Evolutionary conservation across 2,113 vertebrate species (phyloP), one percentile per base, ranked within the genome.

Genomic region (Scytalopus superciliaris): DNA sequence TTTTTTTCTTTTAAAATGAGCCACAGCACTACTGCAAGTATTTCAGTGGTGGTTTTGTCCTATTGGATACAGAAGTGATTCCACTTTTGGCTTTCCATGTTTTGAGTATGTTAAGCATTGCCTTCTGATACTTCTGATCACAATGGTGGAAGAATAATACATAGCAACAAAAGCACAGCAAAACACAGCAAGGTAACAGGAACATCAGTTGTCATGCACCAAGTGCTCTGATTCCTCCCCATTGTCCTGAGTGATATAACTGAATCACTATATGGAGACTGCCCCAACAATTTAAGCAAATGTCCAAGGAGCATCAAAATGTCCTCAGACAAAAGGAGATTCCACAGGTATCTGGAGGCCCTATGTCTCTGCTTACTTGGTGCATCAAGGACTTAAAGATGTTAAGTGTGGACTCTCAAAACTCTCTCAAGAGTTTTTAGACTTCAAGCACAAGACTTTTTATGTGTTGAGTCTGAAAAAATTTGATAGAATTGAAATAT

Each of bases 351-450:
- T 49, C 44, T 53, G 37, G 19, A 73, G 57, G 4, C 15, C 12
- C 37, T 55, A 19, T 17, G 19, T 69, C 28, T 84, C 30, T 3
- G 1, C 21, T 78, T 0, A 0, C 4, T 4, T n/a, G n/a, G 10
- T 21, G 4, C 6, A 30, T 68, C 35, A 45, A 55, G 37, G 30
- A 45, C 53, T 89, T 42, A 19, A 19, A 73, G 33, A 39, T 4
- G 3, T 33, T 62, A 74, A 62, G 23, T 30, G 31, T 83, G 33
- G 7, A 50, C 14, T 74, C 66, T 7, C 5, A 35, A 35, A 4
- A 31, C 57, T 62, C 23, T 8, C 16, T 81, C 25, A 77, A 74
- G 14, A 16, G 7, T 22, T 67, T 78, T 66, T 60, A 74, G 28
- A 69, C 17, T 56, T 87, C 5, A 3, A 8, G 28, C 40, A 47